phyloP scores from a whole-genome alignment of 2,113 vertebrate species.

The Mus pahari region DNA sequence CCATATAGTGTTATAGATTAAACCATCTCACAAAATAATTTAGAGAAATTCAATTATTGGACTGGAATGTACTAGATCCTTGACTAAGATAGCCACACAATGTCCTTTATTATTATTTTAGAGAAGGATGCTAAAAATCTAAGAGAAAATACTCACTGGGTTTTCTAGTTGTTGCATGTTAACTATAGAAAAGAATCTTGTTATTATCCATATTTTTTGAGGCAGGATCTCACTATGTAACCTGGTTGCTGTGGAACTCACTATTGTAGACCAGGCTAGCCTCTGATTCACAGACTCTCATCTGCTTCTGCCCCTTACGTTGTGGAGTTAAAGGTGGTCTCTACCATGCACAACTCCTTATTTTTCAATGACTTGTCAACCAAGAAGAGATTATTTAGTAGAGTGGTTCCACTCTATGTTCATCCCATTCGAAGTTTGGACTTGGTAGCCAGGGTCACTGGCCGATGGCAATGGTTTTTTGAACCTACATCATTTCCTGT shows the following conservation, averaged over 20 bases:
- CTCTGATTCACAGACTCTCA: background rate
- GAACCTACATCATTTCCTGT: background rate
- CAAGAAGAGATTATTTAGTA: background rate
- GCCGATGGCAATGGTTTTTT: background rate
- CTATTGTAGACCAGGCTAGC: background rate
- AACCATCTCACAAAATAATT: conserved; percentile 34
- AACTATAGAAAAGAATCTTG: background rate
- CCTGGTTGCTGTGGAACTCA: background rate
- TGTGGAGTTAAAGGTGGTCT: background rate
- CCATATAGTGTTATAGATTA: background rate
- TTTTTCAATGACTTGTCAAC: background rate
- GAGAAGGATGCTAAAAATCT: conserved; percentile 41
- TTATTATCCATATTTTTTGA: background rate
- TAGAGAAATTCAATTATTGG: conserved; percentile 14
- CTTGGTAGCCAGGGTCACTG: background rate
- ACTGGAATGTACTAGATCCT: conserved; percentile 1
- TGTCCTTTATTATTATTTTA: conserved; percentile 24
- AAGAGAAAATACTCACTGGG: conserved; percentile 17
- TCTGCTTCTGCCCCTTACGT: background rate
- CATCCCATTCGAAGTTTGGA: background rate
- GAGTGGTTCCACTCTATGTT: background rate
- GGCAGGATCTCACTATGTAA: background rate
- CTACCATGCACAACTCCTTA: background rate
- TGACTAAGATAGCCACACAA: background rate
- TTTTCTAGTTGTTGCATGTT: conserved; percentile 9